Base-by-base conservation (phyloP, 2,888 invertebrate species). In the Cryptocheilus praepositus region DNA sequence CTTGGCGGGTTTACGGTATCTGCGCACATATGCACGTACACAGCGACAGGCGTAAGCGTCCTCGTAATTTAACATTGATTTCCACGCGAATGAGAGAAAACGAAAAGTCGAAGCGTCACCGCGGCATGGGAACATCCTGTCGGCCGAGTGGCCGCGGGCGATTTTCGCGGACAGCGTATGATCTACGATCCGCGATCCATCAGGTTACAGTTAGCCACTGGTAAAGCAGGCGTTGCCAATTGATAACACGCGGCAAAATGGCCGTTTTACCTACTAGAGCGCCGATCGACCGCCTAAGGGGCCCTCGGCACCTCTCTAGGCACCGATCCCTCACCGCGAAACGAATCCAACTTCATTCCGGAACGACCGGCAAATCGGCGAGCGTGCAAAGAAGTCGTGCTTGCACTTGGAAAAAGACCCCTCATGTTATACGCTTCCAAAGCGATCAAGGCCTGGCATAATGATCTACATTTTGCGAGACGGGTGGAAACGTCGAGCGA, bases 81-180 rank as follows among this genome's bases (percentile, higher is more conserved):
- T 75, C 73, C 70, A 74, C 68, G 72, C 75, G 67, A 69, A 65
- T 60, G 64, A 64, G 51, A 67, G 74, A 81, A 78, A 80, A 74
- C 62, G 64, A 79, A 76, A 80, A 80, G 76, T 73, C 71, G 69
- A 62, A 74, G 62, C 64, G 68, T 67, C 71, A 73, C 56, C 65
- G 46, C 79, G 68, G 74, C 82, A 84, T 86, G 85, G 82, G 85
- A 86, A 87, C 82, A 82, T 85, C 85, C 86, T 84, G 85, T 74
- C 79, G 82, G 66, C 77, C 77, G 5, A 7, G n/a, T 16, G 18
- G 49, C 16, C 76, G 66, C 67, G 69, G 78, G 84, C 81, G 7
- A 36, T 36, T 82, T 81, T 77, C 76, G 73, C 67, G 74, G 76
- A 76, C 74, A 79, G 73, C 76, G 73, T 76, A 76, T 81, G 85